Evolutionary conservation across 2,113 vertebrate genomes (phyloP).

Genomic region (Sphaerodactylus townsendi): DNA sequence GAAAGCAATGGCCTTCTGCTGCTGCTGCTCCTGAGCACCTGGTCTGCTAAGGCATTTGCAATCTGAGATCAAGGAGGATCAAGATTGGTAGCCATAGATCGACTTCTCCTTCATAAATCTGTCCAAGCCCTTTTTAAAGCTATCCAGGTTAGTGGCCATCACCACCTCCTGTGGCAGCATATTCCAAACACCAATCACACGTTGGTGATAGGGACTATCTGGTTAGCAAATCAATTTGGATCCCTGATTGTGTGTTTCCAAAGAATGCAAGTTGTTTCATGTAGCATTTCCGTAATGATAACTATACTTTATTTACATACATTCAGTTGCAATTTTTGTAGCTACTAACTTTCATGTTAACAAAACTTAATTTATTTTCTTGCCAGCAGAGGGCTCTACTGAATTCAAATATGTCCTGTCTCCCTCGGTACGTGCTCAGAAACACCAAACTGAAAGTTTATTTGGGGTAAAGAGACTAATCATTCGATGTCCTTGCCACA

Average conservation of each 20-base stretch:
- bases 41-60: too few species aligned
- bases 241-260: not conserved
- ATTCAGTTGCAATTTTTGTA: not conserved
- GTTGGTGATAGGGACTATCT: too few species aligned
- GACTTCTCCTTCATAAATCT: too few species aligned
- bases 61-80: too few species aligned
- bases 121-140: too few species aligned
- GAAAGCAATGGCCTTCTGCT: too few species aligned
- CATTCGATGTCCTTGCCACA: not conserved
- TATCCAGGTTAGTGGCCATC: too few species aligned
- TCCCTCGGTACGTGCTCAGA: rapidly evolving
- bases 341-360: rapidly evolving
- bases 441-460: slow-evolving; percentile 11
- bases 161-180: too few species aligned
- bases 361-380: rapidly evolving
- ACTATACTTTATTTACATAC: not conserved
- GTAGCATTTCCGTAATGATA: not conserved
- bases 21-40: too few species aligned
- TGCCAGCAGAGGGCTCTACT: slow-evolving; percentile 3
- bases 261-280: not conserved
- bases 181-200: too few species aligned
- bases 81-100: too few species aligned
- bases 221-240: not conserved
- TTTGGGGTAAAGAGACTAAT: slow-evolving; percentile 24
- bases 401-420: not conserved